Percentiles rank a stretch among this genome's conserved stretches.
Evolutionary conservation across 2,113 vertebrate genomes (phyloP).

Genomic region (Tachycineta bicolor): DNA sequence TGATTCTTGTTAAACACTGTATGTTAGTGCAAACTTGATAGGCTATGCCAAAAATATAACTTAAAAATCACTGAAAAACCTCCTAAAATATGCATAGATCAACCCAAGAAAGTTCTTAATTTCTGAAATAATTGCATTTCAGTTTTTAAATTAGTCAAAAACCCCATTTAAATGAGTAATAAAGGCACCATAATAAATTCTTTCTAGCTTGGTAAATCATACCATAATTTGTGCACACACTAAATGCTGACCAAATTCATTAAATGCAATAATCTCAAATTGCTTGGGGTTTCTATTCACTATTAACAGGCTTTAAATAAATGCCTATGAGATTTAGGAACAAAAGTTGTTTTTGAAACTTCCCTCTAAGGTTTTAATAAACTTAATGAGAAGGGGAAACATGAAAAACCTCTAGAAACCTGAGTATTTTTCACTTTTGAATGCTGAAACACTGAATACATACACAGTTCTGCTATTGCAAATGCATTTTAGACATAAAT

Average conservation of each 20-base stretch:
- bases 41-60: background rate
- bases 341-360: slow-evolving; percentile 50
- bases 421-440: slow-evolving; percentile 2
- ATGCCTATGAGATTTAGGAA: slow-evolving; percentile 54
- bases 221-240: slow-evolving; percentile 28
- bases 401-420: slow-evolving; percentile 45
- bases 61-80: background rate
- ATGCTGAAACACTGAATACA: slow-evolving; percentile 39
- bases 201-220: background rate
- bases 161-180: background rate
- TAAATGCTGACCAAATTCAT: slow-evolving; percentile 55
- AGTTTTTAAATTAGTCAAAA: background rate
- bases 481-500: slow-evolving; percentile 13
- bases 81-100: background rate
- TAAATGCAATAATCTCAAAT: slow-evolving; percentile 59
- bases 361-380: slow-evolving; percentile 56
- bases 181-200: background rate
- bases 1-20: background rate
- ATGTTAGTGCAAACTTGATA: background rate
- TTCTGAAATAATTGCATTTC: background rate
- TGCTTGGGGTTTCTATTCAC: slow-evolving; percentile 59
- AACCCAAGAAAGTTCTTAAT: background rate
- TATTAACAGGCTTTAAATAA: slow-evolving; percentile 63
- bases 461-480: slow-evolving; percentile 2
- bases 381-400: slow-evolving; percentile 60